phyloP scores from a whole-genome alignment of 2,888 invertebrate species.

The Camponotus fellah region DNA sequence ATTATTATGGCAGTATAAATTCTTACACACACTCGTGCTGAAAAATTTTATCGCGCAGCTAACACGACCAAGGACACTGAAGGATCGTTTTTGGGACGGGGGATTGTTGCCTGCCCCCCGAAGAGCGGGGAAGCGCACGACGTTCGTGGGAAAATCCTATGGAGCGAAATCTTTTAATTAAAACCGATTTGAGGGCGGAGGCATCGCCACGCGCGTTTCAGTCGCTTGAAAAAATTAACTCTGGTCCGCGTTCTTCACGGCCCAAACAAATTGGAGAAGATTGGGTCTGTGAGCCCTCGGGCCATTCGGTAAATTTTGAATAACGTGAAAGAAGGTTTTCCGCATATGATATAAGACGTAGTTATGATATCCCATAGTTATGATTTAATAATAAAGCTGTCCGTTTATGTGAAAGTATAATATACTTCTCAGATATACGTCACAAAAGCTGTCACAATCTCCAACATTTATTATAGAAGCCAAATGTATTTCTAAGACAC shows the following conservation, averaged over 20 bases:
- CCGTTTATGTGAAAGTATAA: constrained; percentile 22
- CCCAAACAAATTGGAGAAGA: constrained; percentile 77
- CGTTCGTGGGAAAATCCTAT: constrained; percentile 67
- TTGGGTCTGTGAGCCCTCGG: constrained; percentile 61
- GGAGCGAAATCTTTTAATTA: constrained; percentile 74
- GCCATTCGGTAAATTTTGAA: constrained; percentile 54
- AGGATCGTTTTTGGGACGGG: constrained; percentile 55
- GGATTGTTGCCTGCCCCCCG: constrained; percentile 41
- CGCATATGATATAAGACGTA: constrained; percentile 4
- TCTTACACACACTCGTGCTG: background rate
- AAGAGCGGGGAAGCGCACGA: constrained; percentile 50
- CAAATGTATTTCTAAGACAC: background rate
- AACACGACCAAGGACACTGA: constrained; percentile 43
- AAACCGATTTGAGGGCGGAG: constrained; percentile 62
- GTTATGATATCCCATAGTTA: constrained; percentile 13
- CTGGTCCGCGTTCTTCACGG: constrained; percentile 53
- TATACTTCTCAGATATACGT: background rate
- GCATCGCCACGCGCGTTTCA: constrained; percentile 59
- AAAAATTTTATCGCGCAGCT: constrained; percentile 45
- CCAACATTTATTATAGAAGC: background rate
- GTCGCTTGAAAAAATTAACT: constrained; percentile 70
- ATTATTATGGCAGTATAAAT: background rate
- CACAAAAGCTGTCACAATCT: background rate
- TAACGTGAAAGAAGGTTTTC: constrained; percentile 29
- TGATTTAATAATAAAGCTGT: constrained; percentile 40